phyloP scores from a whole-genome alignment of 2,888 invertebrate species.

The Caenorhabditis afra region DNA sequence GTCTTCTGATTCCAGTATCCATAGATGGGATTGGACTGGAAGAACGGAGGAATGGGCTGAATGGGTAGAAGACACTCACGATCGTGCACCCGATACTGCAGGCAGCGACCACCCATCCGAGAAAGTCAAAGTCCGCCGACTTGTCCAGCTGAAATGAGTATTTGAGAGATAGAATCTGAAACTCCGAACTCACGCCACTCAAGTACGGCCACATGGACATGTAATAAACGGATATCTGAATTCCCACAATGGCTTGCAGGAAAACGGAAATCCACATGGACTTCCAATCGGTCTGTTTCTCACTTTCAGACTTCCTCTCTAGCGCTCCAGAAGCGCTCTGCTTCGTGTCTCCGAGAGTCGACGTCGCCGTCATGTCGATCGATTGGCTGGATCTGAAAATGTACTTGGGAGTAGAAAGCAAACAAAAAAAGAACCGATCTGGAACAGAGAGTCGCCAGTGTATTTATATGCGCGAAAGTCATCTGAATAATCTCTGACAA shows the following conservation, averaged over 20 bases:
- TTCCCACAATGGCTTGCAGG: slow-evolving; percentile 54
- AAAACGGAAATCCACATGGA: slow-evolving; percentile 63
- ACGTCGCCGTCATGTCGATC: not conserved
- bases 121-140: slow-evolving; percentile 61
- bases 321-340: not conserved
- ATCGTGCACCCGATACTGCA: slow-evolving; percentile 65
- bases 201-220: slow-evolving; percentile 70
- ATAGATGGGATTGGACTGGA: slow-evolving; percentile 65
- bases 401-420: not conserved
- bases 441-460: not conserved
- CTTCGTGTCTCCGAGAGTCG: not conserved
- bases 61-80: slow-evolving; percentile 17
- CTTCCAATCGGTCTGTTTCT: slow-evolving; percentile 54
- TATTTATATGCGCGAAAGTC: slow-evolving; percentile 16
- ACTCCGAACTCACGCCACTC: slow-evolving; percentile 50
- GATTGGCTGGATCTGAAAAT: not conserved
- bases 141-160: slow-evolving; percentile 60
- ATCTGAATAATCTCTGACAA: slow-evolving; percentile 44
- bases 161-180: not conserved
- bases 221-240: slow-evolving; percentile 66
- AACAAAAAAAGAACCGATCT: slow-evolving; percentile 11
- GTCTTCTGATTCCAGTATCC: slow-evolving; percentile 69
- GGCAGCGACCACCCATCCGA: slow-evolving; percentile 68
- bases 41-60: not conserved
- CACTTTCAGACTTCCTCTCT: slow-evolving; percentile 3